Evolutionary conservation across 2,888 invertebrate genomes (phyloP).

Genomic region (Aporophyla nigra): DNA sequence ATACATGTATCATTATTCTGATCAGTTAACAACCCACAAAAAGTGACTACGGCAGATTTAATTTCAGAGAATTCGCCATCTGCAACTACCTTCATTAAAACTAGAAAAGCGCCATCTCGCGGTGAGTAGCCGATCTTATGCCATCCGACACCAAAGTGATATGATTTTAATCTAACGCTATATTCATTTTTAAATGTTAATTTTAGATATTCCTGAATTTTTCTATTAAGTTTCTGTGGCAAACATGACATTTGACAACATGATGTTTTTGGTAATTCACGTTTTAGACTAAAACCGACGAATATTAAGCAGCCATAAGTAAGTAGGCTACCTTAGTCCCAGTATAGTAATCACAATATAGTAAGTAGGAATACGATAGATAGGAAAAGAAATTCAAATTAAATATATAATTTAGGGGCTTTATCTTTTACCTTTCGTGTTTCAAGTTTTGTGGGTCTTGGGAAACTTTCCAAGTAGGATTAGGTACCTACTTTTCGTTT

Average conservation of each 20-base stretch:
- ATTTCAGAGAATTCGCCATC: slow-evolving; percentile 29
- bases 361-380: not conserved
- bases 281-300: not conserved
- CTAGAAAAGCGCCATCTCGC: slow-evolving; percentile 72
- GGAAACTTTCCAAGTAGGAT: not conserved
- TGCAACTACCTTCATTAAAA: slow-evolving; percentile 1
- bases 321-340: not conserved
- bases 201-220: not conserved
- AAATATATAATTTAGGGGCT: not conserved
- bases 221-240: not conserved
- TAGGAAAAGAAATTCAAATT: not conserved
- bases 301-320: not conserved
- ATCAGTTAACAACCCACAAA: not conserved
- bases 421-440: not conserved
- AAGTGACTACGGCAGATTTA: not conserved
- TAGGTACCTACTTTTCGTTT: not conserved
- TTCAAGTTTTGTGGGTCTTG: not conserved
- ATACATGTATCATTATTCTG: not conserved
- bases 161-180: not conserved
- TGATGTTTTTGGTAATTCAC: too few species aligned
- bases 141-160: not conserved
- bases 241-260: too few species aligned
- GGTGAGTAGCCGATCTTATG: slow-evolving; percentile 71
- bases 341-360: not conserved
- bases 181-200: not conserved